Base-by-base conservation (phyloP, 2,113 vertebrate genomes). In the Hyla sarda region DNA sequence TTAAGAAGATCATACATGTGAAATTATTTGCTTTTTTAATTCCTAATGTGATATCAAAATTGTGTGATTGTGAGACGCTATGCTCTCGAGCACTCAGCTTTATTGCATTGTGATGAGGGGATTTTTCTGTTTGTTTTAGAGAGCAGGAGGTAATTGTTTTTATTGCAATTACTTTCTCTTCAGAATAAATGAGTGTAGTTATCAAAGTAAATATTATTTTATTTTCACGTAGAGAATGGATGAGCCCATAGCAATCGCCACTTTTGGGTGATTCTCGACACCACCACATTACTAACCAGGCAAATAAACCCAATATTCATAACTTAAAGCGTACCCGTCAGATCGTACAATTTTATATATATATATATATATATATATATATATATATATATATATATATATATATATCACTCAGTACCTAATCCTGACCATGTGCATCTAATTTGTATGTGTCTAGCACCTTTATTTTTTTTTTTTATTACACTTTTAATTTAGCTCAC, bases 71-170 rank as follows among this genome's bases (percentile, higher is more conserved):
- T 54, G 79, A 41, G 54, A 69, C 52, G 21, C 76, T 45, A 4
- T 11, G 13, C 23, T 69, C 34, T 60, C 7, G 34, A 86, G 76
- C 84, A 86, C 76, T 86, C 76, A 86, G 76, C 77, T 72, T 86
- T 86, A 86, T 86, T 86, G 50, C 50, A 81, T 58, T 58, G 65
- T 72, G 76, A 86, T 86, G 84, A 86, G 84, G 58, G 84, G 76
- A 86, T 86, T 86, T 86, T 78, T 80, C 50, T 45, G 32, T 86
- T 80, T 85, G 23, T 52, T 77, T 86, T 32, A 76, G 56, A 50
- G 73, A 86, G 34, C 62, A 41, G 32, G 2, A 71, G 30, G 30
- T 58, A 86, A 86, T 81, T 86, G 50, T 80, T 85, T 86, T 77
- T 77, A 54, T 45, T 54, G 52, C 71, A 62, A 47, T 45, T 30